Base-by-base conservation (phyloP, 92 coral and sea anemone species). In the Umimayanthus kanabou region DNA sequence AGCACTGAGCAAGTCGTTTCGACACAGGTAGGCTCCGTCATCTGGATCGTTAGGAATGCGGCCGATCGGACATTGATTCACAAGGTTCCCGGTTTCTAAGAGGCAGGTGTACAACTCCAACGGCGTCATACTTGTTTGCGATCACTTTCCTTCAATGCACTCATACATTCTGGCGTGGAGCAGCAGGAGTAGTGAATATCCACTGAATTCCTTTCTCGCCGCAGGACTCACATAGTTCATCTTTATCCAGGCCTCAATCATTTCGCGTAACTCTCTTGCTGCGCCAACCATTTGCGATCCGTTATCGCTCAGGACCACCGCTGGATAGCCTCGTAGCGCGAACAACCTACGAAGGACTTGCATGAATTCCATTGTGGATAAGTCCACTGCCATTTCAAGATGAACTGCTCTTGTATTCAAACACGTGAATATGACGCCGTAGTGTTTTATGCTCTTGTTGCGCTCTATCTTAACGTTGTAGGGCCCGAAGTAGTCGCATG, bases 401-500 rank as follows among this genome's bases (percentile, higher is more conserved):
- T 90, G 95, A 16, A 90, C 91, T 5, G 93, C 95, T 84, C 93
- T 77, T 43, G 93, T 90, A 79, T 90, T 93, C 15, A 93, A 69
- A 81, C 92, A 90, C 18, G 92, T 90, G 72, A 90, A 90, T 43
- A 93, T 90, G 45, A 90, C 90, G 4, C 93, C 92, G 85, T 93
- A 93, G 58, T 93, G 91, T 73, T 88, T 90, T 30, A 88, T 50
- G 4, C 87, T 92, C 80, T 90, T 92, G 89, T 90, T 92, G 61
- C 90, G 77, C 64, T 85, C 81, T 45, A 92, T 80, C 43, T 88
- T 90, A 42, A 90, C 91, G 29, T 67, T 88, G 29, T 61, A 84
- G 22, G 91, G 92, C 37, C 88, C 89, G 84, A 92, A 90, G 70
- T 87, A 92, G 64, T 92, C 92, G 23, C 94, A 92, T 11, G 91